Base-by-base conservation (phyloP, 23 tunicate species). In the Aplidium turbinatum region DNA sequence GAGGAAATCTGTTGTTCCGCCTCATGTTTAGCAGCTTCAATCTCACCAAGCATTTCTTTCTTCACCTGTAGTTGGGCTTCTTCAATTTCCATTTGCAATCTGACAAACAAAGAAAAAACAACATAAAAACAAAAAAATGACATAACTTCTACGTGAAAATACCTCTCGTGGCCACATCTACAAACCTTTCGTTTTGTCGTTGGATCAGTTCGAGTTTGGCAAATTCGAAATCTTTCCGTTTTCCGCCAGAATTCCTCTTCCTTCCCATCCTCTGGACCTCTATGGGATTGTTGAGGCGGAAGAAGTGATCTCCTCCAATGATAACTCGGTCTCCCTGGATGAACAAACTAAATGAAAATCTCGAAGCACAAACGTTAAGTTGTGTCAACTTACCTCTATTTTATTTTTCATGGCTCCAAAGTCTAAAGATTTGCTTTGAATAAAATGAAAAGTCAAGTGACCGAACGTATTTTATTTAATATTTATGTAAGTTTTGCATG, bases 301-400 rank as follows among this genome's bases (percentile, higher is more conserved):
- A 88, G 57, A 88, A 88, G 36, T 88, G 96, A 38, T 88, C 96
- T 7, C 96, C 96, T 0, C 83, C 96, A 50, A 88, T 88, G 20
- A 88, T 63, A 42, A 88, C 73, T 23, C 96, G 82, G 53, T 88
- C 96, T 23, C 83, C 96, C 96, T 88, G 28, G n/a, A 57, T n/a
- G n/a, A n/a, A n/a, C n/a, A n/a, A n/a, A n/a, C n/a, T n/a, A n/a
- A 67, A 38, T 42, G 31, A 20, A 55, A 55, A 13, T 55, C 7
- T 13, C 23, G n/a, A n/a, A n/a, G n/a, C n/a, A n/a, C n/a, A n/a
- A n/a, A n/a, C n/a, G n/a, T n/a, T n/a, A n/a, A n/a, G n/a, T n/a
- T n/a, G n/a, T n/a, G n/a, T n/a, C n/a, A n/a, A n/a, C n/a, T n/a
- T n/a, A n/a, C n/a, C n/a, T n/a, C n/a, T n/a, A n/a, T n/a, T n/a